These are phyloP conservation scores for Camarhynchus parvulus DNA, from an alignment of 2,113 vertebrate species.

Conservation along the genomic window DNA sequence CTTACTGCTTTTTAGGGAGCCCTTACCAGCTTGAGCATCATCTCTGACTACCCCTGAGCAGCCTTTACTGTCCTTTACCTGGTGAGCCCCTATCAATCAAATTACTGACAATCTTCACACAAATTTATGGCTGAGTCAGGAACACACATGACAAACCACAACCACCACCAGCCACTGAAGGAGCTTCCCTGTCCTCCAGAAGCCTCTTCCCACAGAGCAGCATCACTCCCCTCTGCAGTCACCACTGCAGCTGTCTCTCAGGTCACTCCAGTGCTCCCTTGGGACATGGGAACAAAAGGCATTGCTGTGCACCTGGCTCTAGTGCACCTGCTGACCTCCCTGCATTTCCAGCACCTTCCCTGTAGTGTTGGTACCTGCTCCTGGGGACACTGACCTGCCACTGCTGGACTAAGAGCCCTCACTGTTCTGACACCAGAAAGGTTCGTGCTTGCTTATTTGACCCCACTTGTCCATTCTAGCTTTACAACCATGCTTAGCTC, in stretches of 20 bases:
- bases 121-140: background rate
- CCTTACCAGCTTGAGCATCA: background rate
- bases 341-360: background rate
- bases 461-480: background rate
- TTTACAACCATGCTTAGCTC: background rate
- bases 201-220: background rate
- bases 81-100: background rate
- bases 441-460: background rate
- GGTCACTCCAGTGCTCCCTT: background rate
- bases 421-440: background rate
- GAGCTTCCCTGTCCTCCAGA: background rate
- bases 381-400: background rate
- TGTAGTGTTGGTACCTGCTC: background rate
- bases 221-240: background rate
- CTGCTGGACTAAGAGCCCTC: background rate
- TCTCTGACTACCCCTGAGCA: background rate
- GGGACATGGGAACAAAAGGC: background rate
- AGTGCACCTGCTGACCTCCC: background rate
- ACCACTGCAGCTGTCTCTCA: background rate
- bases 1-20: background rate
- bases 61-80: background rate
- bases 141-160: background rate
- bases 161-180: background rate
- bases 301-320: background rate
- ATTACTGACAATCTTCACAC: background rate